These are phyloP conservation scores for Electrona antarctica DNA, from an alignment of 2,113 vertebrate genomes.

Conservation along the genomic window DNA sequence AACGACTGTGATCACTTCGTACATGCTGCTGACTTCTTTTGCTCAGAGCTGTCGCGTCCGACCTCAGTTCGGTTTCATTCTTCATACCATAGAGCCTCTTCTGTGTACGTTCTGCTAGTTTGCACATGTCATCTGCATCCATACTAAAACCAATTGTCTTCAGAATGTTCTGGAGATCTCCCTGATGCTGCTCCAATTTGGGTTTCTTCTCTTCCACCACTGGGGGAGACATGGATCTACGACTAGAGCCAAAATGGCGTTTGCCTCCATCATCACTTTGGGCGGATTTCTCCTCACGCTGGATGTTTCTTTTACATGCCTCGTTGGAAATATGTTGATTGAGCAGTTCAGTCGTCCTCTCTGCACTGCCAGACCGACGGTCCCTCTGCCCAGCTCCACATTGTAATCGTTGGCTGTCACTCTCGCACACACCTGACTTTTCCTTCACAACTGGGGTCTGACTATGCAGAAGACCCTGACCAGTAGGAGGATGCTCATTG, in stretches of 20 bases:
- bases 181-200: conserved; percentile 43
- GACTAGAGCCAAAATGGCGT: conserved; percentile 6
- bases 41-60: background rate
- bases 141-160: conserved; percentile 71
- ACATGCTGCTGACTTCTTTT: no score
- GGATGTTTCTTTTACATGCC: background rate
- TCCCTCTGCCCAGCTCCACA: background rate
- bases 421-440: conserved; percentile 13
- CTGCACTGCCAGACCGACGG: conserved; percentile 11
- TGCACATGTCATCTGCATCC: conserved; percentile 69
- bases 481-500: no score
- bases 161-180: conserved; percentile 64
- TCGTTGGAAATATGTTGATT: background rate
- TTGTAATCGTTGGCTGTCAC: conserved; percentile 4
- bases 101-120: conserved; percentile 70
- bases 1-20: no score
- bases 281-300: conserved; percentile 20
- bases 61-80: conserved; percentile 28
- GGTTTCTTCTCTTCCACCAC: conserved; percentile 14
- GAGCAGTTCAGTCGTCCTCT: background rate
- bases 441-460: no score
- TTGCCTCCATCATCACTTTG: background rate
- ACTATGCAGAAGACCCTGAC: background rate
- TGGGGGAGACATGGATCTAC: conserved; percentile 38
- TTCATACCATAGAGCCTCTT: conserved; percentile 67